Percentiles rank a stretch among this genome's conserved stretches.
Conservation (phyloP, 2,113 vertebrate species). For the Hemiprocne comata region DNA sequence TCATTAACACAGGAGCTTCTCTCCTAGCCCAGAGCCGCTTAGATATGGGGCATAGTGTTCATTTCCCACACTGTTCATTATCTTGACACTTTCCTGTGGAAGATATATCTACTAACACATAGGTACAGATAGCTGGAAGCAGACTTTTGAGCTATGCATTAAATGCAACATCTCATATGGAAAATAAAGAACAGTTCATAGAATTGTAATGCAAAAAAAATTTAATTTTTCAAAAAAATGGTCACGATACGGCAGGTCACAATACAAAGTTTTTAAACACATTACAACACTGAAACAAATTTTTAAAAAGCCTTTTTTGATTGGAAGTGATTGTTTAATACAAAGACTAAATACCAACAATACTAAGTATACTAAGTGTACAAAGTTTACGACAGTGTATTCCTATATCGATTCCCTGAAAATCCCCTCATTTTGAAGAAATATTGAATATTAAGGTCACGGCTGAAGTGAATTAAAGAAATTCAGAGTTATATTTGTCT, state of each 20-base stretch:
- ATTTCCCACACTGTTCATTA: background rate
- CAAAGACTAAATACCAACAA: constrained; percentile 35
- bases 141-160: background rate
- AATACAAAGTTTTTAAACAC: constrained; percentile 49
- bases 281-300: constrained; percentile 44
- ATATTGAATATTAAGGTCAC: constrained; percentile 15
- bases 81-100: background rate
- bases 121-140: background rate
- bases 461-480: constrained; percentile 8
- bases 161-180: background rate
- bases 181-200: constrained; percentile 62
- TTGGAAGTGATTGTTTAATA: constrained; percentile 33
- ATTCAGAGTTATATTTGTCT: background rate
- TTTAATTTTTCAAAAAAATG: constrained; percentile 66
- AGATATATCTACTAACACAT: background rate
- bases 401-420: background rate
- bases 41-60: background rate
- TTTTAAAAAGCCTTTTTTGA: constrained; percentile 16
- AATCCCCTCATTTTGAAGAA: constrained; percentile 21
- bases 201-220: constrained; percentile 56
- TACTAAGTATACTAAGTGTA: constrained; percentile 10
- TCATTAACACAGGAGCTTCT: background rate
- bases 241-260: constrained; percentile 23
- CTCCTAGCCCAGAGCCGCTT: background rate
- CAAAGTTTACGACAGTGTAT: constrained; percentile 14